Evolutionary conservation across 2,797 vertebrate genomes (phyloP).

Genomic region (Rousettus madagascariensis): DNA sequence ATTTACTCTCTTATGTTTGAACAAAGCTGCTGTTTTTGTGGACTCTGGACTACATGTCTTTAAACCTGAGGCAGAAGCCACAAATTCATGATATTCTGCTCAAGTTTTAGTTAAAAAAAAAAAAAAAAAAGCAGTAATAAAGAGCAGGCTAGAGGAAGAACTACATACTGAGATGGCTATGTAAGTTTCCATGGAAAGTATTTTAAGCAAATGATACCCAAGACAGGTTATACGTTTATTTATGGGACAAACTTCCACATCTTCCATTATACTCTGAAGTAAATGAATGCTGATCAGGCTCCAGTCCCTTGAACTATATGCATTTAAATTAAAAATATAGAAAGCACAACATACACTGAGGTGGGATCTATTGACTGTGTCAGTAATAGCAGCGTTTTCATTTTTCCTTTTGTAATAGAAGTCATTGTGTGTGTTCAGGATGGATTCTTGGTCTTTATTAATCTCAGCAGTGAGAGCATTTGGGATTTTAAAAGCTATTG

Average conservation of each 20-base stretch:
- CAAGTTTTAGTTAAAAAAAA: constrained; percentile 6
- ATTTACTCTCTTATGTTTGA: too few species aligned
- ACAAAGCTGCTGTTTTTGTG: not conserved
- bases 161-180: constrained; percentile 74
- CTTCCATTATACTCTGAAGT: constrained; percentile 80
- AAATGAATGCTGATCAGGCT: constrained; percentile 82
- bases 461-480: constrained; percentile 84
- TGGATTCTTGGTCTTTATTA: constrained; percentile 86
- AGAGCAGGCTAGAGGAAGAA: constrained; percentile 43
- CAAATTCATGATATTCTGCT: not conserved
- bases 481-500: constrained; percentile 83
- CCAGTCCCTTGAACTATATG: constrained; percentile 79
- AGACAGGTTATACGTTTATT: constrained; percentile 85
- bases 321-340: constrained; percentile 88
- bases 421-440: constrained; percentile 84
- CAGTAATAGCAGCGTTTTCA: constrained; percentile 85
- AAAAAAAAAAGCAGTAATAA: constrained; percentile 27
- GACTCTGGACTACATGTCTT: not conserved
- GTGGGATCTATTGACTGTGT: constrained; percentile 85
- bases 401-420: constrained; percentile 87
- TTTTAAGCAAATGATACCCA: constrained; percentile 81
- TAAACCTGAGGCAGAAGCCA: not conserved
- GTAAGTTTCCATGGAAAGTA: constrained; percentile 81
- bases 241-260: constrained; percentile 81
- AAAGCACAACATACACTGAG: constrained; percentile 82